Base-by-base conservation (phyloP, 2,113 vertebrate species). In the Anhinga rufa region DNA sequence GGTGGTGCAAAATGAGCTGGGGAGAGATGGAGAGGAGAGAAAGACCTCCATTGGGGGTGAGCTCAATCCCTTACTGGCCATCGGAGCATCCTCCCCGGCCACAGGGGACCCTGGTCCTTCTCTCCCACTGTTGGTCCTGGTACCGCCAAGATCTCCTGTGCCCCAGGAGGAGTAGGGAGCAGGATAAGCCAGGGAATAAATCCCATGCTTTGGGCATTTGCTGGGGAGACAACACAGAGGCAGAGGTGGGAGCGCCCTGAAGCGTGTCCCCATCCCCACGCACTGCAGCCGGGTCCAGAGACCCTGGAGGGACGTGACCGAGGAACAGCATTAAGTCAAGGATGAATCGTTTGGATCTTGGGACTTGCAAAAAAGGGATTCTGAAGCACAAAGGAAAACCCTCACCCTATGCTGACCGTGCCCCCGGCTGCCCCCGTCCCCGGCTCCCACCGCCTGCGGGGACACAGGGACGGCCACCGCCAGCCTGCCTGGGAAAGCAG, bases 251-350 rank as follows among this genome's bases (percentile, higher is more conserved):
- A 65, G 28, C 3, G 1, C 32, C 42, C 69, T 19, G 14, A 7
- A 75, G 29, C 0, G 0, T 11, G 25, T 83, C 46, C 71, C 19
- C 12, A 8, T n/a, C 46, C 49, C 55, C 77, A n/a, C 0, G 0
- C 26, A 9, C 22, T 6, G 6, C 4, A 4, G 31, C 57, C 66
- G 4, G 51, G 13, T 42, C 44, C 54, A 19, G 55, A 55, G 26
- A 15, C 12, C 25, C 0, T 0, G 4, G 28, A 60, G 34, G 28
- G 46, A 44, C 1, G 0, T 1, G 54, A 11, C 8, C 3, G 7
- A 57, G 36, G 76, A 83, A 2, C 36, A 57, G 21, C 52, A 6
- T 18, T 5, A 38, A 75, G 3, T 44, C 32, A 10, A 49, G 28
- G 21, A 0, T 7, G 65, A n/a, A 16, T 24, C 1, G 0, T 48